These are phyloP conservation scores for Todiramphus saurophagus DNA, from an alignment of 2,113 vertebrate genomes.

Conservation along the genomic window DNA sequence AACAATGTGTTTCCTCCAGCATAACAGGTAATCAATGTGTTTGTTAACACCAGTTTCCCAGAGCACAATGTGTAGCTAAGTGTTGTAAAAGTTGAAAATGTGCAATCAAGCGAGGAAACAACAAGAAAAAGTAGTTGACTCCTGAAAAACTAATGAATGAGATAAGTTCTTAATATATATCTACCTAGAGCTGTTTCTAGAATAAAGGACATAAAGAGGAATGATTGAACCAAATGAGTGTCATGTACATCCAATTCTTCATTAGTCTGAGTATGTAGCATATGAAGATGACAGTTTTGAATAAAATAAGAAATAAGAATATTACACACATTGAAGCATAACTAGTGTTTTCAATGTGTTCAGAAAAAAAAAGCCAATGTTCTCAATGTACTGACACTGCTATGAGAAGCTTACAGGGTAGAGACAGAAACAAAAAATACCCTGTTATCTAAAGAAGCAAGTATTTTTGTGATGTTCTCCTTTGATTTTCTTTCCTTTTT, in stretches of 20 bases:
- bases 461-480: not conserved
- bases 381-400: not conserved
- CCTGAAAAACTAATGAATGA: not conserved
- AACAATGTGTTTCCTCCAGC: not conserved
- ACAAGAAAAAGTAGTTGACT: not conserved
- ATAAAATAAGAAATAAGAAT: not conserved
- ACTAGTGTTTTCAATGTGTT: not conserved
- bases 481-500: fast-evolving
- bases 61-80: not conserved
- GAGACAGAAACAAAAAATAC: not conserved
- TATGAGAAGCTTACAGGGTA: not conserved
- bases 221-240: not conserved
- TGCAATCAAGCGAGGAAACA: not conserved
- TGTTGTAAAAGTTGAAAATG: not conserved
- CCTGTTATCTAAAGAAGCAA: not conserved
- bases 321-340: not conserved
- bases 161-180: not conserved
- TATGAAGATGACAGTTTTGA: not conserved
- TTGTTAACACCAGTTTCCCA: not conserved
- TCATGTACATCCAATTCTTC: not conserved
- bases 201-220: not conserved
- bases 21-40: constrained; percentile 21
- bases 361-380: not conserved
- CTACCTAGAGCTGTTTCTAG: not conserved
- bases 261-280: not conserved